Conservation (phyloP, 2,113 vertebrate genomes). For the Oxygymnocypris stewartii region DNA sequence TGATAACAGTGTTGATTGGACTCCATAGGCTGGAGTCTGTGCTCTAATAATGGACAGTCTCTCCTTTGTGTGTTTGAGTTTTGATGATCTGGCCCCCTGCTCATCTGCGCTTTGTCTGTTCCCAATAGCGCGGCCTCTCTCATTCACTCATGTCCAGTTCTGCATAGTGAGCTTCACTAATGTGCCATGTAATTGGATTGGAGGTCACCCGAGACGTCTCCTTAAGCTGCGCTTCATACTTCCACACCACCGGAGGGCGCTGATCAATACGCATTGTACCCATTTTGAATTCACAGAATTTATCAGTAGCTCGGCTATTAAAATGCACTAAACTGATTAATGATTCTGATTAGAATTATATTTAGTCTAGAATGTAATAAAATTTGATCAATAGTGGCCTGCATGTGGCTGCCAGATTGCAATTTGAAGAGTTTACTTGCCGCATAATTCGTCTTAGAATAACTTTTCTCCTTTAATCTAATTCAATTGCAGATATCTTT, state of each 20-base stretch:
- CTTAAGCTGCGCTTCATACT: neutral
- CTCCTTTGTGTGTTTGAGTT: conserved; percentile 59
- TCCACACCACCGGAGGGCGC: conserved; percentile 46
- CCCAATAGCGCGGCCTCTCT: conserved; percentile 49
- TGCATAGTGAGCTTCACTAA: conserved; percentile 57
- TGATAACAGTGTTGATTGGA: conserved; percentile 53
- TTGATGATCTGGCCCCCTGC: conserved; percentile 51
- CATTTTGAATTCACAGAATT: neutral
- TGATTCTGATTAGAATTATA: neutral
- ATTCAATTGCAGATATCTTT: neutral
- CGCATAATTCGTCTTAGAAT: neutral
- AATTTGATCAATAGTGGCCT: neutral
- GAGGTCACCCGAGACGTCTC: conserved; percentile 51
- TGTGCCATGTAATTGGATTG: conserved; percentile 64
- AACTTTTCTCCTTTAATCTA: neutral
- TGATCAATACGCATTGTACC: neutral
- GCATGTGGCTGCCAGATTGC: neutral
- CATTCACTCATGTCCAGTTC: conserved; percentile 51
- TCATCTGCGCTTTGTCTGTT: conserved; percentile 53
- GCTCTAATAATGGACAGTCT: conserved; percentile 63
- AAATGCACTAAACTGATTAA: neutral
- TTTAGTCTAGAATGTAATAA: neutral
- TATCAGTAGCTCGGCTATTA: neutral
- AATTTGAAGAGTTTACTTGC: neutral
- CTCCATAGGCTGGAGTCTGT: conserved; percentile 38